Conservation (phyloP, 1,140 invertebrate genomes). For the Drosophila rhopaloa region DNA sequence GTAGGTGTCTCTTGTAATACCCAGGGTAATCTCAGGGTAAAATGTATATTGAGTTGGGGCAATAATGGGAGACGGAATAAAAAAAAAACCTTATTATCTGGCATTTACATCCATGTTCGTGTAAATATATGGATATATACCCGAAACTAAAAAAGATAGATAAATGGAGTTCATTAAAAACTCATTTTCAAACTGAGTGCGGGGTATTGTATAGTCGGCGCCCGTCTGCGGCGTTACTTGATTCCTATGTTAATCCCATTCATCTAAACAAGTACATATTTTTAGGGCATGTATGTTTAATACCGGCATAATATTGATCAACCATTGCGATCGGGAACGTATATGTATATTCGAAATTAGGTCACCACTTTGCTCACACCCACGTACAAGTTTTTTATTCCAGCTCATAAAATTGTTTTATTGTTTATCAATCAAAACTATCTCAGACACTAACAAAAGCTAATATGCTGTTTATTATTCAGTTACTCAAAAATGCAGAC, state of each 20-base stretch:
- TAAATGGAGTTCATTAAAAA: too few species aligned
- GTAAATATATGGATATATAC: too few species aligned
- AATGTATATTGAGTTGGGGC: not conserved
- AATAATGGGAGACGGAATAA: too few species aligned
- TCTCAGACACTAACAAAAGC: not conserved
- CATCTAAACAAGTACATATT: not conserved
- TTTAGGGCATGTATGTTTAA: slow-evolving; percentile 7
- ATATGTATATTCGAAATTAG: slow-evolving; percentile 13
- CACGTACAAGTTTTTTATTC: not conserved
- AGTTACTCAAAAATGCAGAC: slow-evolving; percentile 1
- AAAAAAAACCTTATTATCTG: too few species aligned
- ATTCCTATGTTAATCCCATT: slow-evolving; percentile 20
- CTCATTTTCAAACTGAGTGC: too few species aligned
- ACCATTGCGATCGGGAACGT: slow-evolving; percentile 2
- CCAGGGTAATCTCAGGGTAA: too few species aligned
- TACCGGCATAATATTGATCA: slow-evolving; percentile 8
- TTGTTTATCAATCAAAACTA: not conserved
- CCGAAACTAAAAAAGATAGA: too few species aligned
- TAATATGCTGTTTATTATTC: slow-evolving; percentile 2
- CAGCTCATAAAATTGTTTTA: not conserved
- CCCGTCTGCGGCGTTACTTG: not conserved
- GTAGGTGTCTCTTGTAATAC: not conserved
- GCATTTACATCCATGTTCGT: too few species aligned
- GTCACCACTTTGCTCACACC: slow-evolving; percentile 5
- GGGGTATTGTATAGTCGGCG: not conserved